Evolutionary conservation across 2,888 invertebrate species (phyloP), one percentile per base, ranked within the genome.

Genomic region (Criorhina ranunculi): DNA sequence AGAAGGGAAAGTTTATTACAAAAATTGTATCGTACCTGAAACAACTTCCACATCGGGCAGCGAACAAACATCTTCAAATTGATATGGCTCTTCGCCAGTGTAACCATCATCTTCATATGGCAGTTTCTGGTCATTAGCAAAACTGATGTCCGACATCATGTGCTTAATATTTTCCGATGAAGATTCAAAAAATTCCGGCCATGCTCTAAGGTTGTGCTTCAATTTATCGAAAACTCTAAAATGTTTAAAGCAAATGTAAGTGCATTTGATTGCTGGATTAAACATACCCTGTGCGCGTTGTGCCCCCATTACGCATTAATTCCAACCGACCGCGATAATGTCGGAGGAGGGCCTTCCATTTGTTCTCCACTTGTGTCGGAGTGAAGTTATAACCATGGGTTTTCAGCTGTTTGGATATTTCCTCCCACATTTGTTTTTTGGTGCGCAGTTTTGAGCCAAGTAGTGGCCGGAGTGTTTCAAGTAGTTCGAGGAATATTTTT

Each of bases 391-490:
- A 73, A 59, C 80, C 85, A 24, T 37, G 44, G 0, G n/a, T 5
- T 29, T 42, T 46, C 1, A 85, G 24, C 2, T 66, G 53, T 9
- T 7, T 51, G 5, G 57, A 64, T 11, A 85, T 85, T 12, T 75
- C 80, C 19, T 64, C 46, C 80, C 85, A 85, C 85, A 85, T 85
- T 70, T 64, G 59, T 29, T 70, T 85, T n/a, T 85, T 85, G 4
- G 80, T 85, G 11, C 70, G 62, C 7, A 85, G 51, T 7, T 40
- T 57, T 0, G 55, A 7, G 5, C 85, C 85, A n/a, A 85, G 80
- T 7, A 59, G 66, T 2, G 85, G 85, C 0, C 80, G 51, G 5
- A 70, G 31, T 31, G 75, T 33, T 55, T 85, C 80, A 0, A 85
- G 66, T 2, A 85, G 60, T 3, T 75, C 75, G 4, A 85, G 66